Conservation (phyloP, 2,113 vertebrate species). For the Ceyx margarethae region DNA sequence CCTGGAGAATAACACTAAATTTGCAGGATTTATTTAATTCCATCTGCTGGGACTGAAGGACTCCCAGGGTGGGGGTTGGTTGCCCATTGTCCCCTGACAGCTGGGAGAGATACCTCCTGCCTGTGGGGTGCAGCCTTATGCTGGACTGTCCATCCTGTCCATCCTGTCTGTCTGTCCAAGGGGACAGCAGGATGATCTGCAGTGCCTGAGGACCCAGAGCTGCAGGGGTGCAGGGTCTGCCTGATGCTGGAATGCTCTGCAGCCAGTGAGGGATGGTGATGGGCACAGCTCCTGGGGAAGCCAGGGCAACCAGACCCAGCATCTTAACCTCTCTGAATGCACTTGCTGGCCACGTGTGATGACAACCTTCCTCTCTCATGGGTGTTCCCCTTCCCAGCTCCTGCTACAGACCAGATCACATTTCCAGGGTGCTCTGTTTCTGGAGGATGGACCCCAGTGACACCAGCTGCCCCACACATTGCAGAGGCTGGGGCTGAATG, state of each 20-base stretch:
- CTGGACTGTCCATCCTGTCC: not conserved
- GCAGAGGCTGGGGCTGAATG: not conserved
- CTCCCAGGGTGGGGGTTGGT: not conserved
- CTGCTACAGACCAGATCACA: accelerated
- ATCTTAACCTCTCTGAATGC: accelerated
- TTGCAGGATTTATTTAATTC: not conserved
- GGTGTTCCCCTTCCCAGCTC: not conserved
- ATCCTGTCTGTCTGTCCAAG: not conserved
- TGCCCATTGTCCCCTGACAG: not conserved
- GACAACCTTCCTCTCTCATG: too few species aligned
- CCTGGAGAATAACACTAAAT: not conserved
- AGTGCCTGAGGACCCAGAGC: not conserved
- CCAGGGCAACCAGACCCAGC: accelerated
- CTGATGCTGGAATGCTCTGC: not conserved
- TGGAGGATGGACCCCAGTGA: not conserved
- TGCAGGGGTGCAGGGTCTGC: accelerated
- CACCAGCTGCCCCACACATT: accelerated
- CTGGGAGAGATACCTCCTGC: not conserved
- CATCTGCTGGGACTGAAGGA: not conserved
- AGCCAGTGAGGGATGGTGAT: accelerated
- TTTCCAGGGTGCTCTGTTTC: not conserved
- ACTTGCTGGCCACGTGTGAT: not conserved
- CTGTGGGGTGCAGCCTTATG: not conserved
- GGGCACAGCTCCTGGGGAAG: not conserved
- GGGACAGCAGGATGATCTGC: not conserved